Percentiles rank a stretch among this genome's conserved stretches.
phyloP scores from a whole-genome alignment of 2,888 invertebrate genomes.

The Thysanoteuthis rhombus region DNA sequence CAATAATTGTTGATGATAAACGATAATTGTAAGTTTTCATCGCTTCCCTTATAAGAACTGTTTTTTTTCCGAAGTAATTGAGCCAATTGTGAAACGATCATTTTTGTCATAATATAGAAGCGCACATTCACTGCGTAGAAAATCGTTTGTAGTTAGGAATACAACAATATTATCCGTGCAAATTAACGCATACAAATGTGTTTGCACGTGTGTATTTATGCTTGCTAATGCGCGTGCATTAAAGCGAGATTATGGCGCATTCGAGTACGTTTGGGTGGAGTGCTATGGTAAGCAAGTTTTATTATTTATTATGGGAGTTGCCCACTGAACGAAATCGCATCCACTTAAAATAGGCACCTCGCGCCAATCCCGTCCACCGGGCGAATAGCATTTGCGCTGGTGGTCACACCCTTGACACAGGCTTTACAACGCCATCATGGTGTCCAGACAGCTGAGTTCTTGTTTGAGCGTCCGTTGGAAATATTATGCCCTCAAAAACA shows the following conservation, averaged over 20 bases:
- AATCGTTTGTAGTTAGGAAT: neutral
- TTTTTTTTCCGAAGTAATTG: neutral
- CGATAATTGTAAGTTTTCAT: too few species aligned
- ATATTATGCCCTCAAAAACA: neutral
- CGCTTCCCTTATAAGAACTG: neutral
- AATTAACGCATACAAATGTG: neutral
- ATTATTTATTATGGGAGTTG: slow-evolving; percentile 12
- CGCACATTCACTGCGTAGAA: neutral
- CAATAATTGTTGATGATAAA: too few species aligned
- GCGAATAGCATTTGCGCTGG: neutral
- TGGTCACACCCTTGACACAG: neutral
- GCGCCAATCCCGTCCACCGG: neutral
- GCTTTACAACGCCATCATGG: neutral
- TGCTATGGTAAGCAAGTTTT: neutral
- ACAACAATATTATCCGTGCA: neutral
- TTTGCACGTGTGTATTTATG: neutral
- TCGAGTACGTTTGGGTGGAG: neutral
- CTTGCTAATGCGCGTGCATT: neutral
- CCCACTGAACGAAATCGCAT: neutral
- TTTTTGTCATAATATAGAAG: neutral
- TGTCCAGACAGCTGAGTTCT: neutral
- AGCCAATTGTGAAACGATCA: neutral
- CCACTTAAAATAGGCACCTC: neutral
- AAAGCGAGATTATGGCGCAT: neutral
- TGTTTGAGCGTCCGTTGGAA: neutral